A percentile compares a stretch with the other conserved stretches of the same genome.
These are phyloP conservation scores for Stenoptilia bipunctidactyla DNA, from an alignment of 2,888 invertebrate genomes.

Conservation along the genomic window DNA sequence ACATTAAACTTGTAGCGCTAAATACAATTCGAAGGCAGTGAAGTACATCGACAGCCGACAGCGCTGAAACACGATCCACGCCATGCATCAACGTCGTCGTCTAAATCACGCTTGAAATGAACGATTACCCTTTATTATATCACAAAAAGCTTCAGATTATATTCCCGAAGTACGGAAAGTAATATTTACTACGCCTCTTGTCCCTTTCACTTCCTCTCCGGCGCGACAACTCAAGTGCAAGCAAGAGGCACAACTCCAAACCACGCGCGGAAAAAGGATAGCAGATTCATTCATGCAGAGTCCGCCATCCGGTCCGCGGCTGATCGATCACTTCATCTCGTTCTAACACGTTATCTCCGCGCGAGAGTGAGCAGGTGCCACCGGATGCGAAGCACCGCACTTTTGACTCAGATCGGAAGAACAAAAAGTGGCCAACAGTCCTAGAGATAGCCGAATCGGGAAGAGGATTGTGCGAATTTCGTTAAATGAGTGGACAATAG, in stretches of 20 bases:
- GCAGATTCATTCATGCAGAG: constrained; percentile 68
- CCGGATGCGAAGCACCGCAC: constrained; percentile 54
- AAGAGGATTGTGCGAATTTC: constrained; percentile 36
- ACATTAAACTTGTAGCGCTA: no score
- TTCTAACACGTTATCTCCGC: constrained; percentile 55
- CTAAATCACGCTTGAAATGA: constrained; percentile 3
- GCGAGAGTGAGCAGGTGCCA: constrained; percentile 66
- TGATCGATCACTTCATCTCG: constrained; percentile 64
- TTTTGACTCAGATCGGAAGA: constrained; percentile 41
- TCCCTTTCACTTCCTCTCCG: constrained; percentile 70
- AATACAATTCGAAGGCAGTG: no score
- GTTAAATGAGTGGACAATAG: constrained; percentile 22
- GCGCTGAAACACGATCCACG: neutral
- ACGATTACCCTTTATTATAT: no score
- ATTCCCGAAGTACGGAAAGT: constrained; percentile 23
- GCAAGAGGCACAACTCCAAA: constrained; percentile 37
- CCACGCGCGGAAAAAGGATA: constrained; percentile 40
- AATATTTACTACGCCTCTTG: constrained; percentile 46
- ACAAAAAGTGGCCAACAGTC: no score
- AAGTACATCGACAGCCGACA: no score
- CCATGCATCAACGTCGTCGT: neutral
- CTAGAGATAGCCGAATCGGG: constrained; percentile 15
- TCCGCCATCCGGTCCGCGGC: constrained; percentile 66
- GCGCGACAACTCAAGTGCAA: constrained; percentile 59
- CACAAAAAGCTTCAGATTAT: constrained; percentile 35